A percentile compares a stretch with the other conserved stretches of the same genome.
These are phyloP conservation scores for Calephelis virginiensis DNA, from an alignment of 1,140 invertebrate genomes.

Conservation along the genomic window DNA sequence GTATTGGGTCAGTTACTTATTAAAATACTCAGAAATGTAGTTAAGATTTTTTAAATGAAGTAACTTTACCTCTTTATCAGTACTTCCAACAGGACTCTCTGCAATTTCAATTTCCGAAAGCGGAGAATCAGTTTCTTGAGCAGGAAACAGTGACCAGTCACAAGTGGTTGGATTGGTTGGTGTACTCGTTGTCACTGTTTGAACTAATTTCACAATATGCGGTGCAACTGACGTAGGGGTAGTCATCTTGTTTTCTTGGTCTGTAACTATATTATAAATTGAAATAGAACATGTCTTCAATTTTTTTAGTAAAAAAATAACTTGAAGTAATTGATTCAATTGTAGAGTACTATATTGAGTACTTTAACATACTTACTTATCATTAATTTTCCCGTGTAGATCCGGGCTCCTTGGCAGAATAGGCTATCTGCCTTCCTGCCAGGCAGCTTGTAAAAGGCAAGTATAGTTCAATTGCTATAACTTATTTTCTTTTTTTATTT, in stretches of 20 bases:
- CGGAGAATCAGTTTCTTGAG: constrained; percentile 65
- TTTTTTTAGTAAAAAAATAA: background rate
- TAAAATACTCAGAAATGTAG: too few species aligned
- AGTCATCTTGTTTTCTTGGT: constrained; percentile 47
- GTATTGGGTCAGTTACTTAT: too few species aligned
- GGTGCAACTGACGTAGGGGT: constrained; percentile 57
- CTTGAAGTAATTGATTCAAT: too few species aligned
- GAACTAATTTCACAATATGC: constrained; percentile 44
- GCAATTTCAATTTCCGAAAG: constrained; percentile 71
- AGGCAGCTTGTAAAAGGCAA: too few species aligned
- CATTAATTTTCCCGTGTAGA: too few species aligned
- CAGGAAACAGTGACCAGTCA: constrained; percentile 66
- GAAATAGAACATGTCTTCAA: background rate
- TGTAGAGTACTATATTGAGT: too few species aligned
- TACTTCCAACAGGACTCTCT: constrained; percentile 58
- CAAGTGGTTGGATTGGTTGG: constrained; percentile 57
- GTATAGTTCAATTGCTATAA: too few species aligned
- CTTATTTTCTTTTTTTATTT: too few species aligned
- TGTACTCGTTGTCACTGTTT: constrained; percentile 67
- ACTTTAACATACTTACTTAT: too few species aligned
- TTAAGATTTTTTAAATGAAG: too few species aligned
- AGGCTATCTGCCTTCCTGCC: too few species aligned
- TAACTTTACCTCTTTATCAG: constrained; percentile 49
- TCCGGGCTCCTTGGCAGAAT: too few species aligned
- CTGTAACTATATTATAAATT: constrained; percentile 39